Evolutionary conservation across 2,888 invertebrate genomes (phyloP).

Genomic region (Balanococcus diminutus): DNA sequence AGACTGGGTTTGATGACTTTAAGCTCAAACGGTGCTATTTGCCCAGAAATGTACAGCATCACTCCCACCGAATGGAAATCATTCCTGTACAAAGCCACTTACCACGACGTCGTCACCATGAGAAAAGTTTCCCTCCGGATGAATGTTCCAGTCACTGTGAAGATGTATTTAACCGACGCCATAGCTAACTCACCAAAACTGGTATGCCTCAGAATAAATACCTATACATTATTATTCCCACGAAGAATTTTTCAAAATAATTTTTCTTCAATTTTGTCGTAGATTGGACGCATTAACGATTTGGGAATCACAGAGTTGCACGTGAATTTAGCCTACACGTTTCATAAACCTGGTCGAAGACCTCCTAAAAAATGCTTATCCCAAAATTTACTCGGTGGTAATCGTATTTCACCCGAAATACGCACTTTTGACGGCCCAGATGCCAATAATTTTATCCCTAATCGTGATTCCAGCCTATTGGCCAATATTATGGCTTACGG

Average conservation of each 20-base stretch:
- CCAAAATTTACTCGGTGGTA: not conserved
- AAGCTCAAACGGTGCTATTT: conserved; percentile 53
- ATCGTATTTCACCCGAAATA: not conserved
- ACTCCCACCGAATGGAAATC: conserved; percentile 57
- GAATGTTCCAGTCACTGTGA: conserved; percentile 50
- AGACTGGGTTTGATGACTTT: conserved; percentile 38
- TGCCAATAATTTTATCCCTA: not conserved
- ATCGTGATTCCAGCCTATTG: not conserved
- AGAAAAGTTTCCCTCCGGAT: conserved; percentile 56
- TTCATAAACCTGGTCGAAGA: not conserved
- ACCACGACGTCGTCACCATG: conserved; percentile 51
- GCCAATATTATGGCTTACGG: not conserved
- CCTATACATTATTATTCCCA: no score
- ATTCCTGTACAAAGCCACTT: conserved; percentile 54
- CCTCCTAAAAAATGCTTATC: conserved; percentile 9
- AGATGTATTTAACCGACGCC: conserved; percentile 49
- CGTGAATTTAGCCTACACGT: conserved; percentile 16
- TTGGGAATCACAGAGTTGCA: conserved; percentile 40
- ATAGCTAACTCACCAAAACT: not conserved
- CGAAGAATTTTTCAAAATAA: not conserved
- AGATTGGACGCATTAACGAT: conserved; percentile 45
- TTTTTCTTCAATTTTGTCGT: not conserved
- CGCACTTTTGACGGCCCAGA: not conserved
- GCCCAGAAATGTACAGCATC: conserved; percentile 56
- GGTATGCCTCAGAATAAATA: not conserved